These are phyloP conservation scores for Drosophila mauritiana DNA, from an alignment of 1,140 invertebrate species.

Conservation along the genomic window DNA sequence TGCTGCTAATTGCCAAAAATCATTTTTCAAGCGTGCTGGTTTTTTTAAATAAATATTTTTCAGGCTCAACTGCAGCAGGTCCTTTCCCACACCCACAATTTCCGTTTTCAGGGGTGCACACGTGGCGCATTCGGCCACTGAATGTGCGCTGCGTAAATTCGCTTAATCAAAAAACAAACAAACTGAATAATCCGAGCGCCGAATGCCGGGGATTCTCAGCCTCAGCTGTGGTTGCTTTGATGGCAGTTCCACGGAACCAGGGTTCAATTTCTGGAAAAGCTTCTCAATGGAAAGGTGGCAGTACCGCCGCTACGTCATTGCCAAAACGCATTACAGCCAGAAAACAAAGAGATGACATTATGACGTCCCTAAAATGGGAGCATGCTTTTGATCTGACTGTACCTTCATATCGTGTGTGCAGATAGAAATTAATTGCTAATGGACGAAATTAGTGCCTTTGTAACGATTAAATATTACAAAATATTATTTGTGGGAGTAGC, in stretches of 20 bases:
- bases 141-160: slow-evolving; percentile 52
- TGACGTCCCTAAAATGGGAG: not conserved
- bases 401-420: no score
- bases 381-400: no score
- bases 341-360: no score
- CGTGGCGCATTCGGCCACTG: slow-evolving; percentile 22
- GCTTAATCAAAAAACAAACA: slow-evolving; percentile 75
- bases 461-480: no score
- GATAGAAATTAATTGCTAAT: no score
- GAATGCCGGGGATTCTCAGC: not conserved
- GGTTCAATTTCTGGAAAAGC: no score
- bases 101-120: slow-evolving; percentile 7
- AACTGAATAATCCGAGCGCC: slow-evolving; percentile 49
- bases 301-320: not conserved
- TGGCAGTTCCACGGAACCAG: no score
- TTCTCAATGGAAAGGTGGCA: no score
- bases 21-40: slow-evolving; percentile 72
- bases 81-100: slow-evolving; percentile 17
- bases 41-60: slow-evolving; percentile 51
- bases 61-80: slow-evolving; percentile 36
- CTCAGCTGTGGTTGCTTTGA: no score
- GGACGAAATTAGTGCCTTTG: no score
- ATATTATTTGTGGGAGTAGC: no score
- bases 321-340: not conserved
- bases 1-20: slow-evolving; percentile 77